Evolutionary conservation across 2,888 invertebrate species (phyloP).

Genomic region (Chrysolina haemoptera): DNA sequence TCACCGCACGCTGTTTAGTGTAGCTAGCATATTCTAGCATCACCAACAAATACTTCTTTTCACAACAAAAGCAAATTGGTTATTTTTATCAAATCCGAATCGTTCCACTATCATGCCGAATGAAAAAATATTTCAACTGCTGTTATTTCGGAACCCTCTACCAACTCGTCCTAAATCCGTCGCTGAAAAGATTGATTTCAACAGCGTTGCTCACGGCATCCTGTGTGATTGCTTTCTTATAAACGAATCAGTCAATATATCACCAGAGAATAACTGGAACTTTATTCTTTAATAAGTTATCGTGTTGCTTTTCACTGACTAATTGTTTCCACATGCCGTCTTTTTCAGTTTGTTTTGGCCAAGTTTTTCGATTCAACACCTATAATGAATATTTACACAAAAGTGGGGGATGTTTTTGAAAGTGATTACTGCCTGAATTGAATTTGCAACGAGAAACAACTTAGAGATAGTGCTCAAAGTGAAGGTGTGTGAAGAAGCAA

Average conservation of each 20-base stretch:
- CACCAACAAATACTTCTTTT: no score
- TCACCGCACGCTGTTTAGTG: no score
- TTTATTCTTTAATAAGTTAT: constrained; percentile 11
- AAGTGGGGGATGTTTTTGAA: neutral
- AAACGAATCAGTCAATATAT: constrained; percentile 27
- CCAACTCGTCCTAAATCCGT: neutral
- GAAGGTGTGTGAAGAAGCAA: no score
- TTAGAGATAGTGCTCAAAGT: no score
- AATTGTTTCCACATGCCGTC: neutral
- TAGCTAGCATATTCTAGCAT: neutral
- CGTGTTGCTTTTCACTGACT: neutral
- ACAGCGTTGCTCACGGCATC: constrained; percentile 12
- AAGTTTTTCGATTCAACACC: neutral
- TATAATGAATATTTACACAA: neutral
- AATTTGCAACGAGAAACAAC: no score
- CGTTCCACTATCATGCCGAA: no score
- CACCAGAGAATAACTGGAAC: constrained; percentile 17
- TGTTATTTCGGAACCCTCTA: no score
- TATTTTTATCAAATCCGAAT: no score
- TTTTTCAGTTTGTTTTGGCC: neutral
- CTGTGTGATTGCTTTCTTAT: constrained; percentile 20
- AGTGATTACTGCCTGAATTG: no score
- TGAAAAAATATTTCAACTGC: no score
- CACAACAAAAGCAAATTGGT: no score
- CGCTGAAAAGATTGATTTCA: constrained; percentile 17